These are phyloP conservation scores for Nephrotoma flavescens DNA, from an alignment of 2,888 invertebrate species.

Conservation along the genomic window DNA sequence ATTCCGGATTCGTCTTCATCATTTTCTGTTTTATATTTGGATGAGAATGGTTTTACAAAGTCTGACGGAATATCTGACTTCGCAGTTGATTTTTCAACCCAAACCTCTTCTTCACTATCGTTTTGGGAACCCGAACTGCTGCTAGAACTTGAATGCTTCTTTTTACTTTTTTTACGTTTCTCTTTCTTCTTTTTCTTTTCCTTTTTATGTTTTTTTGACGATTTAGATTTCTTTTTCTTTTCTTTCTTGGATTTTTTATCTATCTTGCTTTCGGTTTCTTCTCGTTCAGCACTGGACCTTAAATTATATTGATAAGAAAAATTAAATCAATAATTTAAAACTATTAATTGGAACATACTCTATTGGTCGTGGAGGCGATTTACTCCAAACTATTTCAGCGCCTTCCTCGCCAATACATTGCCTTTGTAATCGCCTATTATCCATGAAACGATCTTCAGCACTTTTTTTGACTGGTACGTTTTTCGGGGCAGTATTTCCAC, in stretches of 20 bases:
- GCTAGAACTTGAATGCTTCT: slow-evolving; percentile 23
- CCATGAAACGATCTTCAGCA: slow-evolving; percentile 46
- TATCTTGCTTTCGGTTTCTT: slow-evolving; percentile 1
- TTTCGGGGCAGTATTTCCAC: not conserved
- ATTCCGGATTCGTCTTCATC: slow-evolving; percentile 34
- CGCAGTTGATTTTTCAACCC: slow-evolving; percentile 48
- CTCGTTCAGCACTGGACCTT: not conserved
- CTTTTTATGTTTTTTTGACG: slow-evolving; percentile 24
- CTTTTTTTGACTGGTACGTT: slow-evolving; percentile 6
- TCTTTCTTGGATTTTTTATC: slow-evolving; percentile 16
- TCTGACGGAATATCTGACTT: slow-evolving; percentile 15
- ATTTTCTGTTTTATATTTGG: not conserved
- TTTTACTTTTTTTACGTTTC: slow-evolving; percentile 33
- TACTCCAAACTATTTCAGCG: slow-evolving; percentile 55
- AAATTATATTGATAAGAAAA: slow-evolving; percentile 17
- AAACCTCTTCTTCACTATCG: slow-evolving; percentile 38
- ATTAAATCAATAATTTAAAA: not conserved
- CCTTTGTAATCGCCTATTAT: slow-evolving; percentile 53
- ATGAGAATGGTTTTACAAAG: slow-evolving; percentile 10
- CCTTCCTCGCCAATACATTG: slow-evolving; percentile 60
- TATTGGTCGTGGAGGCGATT: slow-evolving; percentile 54
- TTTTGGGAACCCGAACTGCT: slow-evolving; percentile 25
- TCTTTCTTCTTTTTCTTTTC: slow-evolving; percentile 35
- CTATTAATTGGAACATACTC: slow-evolving; percentile 11
- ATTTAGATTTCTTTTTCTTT: slow-evolving; percentile 22